Conservation (phyloP, 2,113 vertebrate genomes). For the Ranitomeya variabilis region DNA sequence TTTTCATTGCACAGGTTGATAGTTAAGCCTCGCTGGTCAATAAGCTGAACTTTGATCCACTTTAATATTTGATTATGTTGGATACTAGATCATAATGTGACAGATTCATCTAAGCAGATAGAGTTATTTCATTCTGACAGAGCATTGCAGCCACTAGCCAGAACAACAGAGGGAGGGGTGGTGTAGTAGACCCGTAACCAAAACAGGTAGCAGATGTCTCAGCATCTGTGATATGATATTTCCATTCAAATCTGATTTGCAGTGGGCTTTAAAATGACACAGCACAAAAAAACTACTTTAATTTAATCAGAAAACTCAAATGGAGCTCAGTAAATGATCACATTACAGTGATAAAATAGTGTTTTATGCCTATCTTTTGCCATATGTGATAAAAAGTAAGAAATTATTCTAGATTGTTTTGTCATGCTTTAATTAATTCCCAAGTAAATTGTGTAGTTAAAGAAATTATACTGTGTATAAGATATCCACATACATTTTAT, state of each 20-base stretch:
- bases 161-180: constrained; percentile 50
- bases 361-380: constrained; percentile 18
- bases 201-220: constrained; percentile 56
- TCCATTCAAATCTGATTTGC: constrained; percentile 45
- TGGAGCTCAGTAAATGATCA: constrained; percentile 30
- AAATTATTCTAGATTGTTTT: neutral
- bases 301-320: constrained; percentile 49
- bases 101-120: constrained; percentile 19
- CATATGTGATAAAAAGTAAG: constrained; percentile 19
- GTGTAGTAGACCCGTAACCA: constrained; percentile 41
- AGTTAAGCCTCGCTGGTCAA: neutral
- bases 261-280: constrained; percentile 41
- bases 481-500: neutral
- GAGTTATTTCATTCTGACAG: constrained; percentile 19
- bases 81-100: neutral
- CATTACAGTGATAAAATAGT: neutral
- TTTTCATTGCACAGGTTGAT: constrained; percentile 9
- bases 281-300: constrained; percentile 35
- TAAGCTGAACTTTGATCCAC: neutral
- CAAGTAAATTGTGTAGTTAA: neutral
- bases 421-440: neutral
- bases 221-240: constrained; percentile 57
- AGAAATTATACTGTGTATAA: neutral
- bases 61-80: constrained; percentile 4
- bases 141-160: constrained; percentile 27